Percentiles rank a stretch among this genome's conserved stretches.
Evolutionary conservation across 1,140 invertebrate genomes (phyloP).

Genomic region (Helicoverpa zea): DNA sequence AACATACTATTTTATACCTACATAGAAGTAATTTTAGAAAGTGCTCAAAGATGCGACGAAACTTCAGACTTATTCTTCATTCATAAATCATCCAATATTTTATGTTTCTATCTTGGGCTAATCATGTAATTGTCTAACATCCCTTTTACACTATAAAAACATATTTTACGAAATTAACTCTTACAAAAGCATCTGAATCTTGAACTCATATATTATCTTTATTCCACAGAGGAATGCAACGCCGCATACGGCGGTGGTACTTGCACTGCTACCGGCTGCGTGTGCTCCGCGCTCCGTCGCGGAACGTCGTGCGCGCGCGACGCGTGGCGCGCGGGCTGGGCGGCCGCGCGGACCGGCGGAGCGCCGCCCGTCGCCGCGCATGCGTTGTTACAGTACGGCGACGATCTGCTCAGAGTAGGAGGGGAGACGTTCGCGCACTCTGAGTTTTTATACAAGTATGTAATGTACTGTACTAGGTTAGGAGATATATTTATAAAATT

Average conservation of each 20-base stretch:
- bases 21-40: too few species aligned
- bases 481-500: too few species aligned
- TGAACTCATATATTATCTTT: neutral
- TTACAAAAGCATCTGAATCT: too few species aligned
- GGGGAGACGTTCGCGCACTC: slow-evolving; percentile 72
- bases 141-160: too few species aligned
- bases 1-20: too few species aligned
- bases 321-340: slow-evolving; percentile 61
- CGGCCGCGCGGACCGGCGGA: slow-evolving; percentile 21
- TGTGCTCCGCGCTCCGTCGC: slow-evolving; percentile 60
- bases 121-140: too few species aligned
- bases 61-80: too few species aligned
- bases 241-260: slow-evolving; percentile 67
- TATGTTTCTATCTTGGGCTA: too few species aligned
- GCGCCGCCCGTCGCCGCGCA: slow-evolving; percentile 72
- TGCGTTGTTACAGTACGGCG: slow-evolving; percentile 60
- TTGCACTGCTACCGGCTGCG: slow-evolving; percentile 70
- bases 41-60: too few species aligned
- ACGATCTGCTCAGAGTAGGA: slow-evolving; percentile 69
- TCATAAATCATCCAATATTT: too few species aligned
- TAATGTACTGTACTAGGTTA: neutral
- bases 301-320: slow-evolving; percentile 65
- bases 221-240: slow-evolving; percentile 75
- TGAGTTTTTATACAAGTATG: slow-evolving; percentile 73
- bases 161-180: too few species aligned